Base-by-base conservation (phyloP, 2,888 invertebrate genomes). In the Lucinisca nassula region DNA sequence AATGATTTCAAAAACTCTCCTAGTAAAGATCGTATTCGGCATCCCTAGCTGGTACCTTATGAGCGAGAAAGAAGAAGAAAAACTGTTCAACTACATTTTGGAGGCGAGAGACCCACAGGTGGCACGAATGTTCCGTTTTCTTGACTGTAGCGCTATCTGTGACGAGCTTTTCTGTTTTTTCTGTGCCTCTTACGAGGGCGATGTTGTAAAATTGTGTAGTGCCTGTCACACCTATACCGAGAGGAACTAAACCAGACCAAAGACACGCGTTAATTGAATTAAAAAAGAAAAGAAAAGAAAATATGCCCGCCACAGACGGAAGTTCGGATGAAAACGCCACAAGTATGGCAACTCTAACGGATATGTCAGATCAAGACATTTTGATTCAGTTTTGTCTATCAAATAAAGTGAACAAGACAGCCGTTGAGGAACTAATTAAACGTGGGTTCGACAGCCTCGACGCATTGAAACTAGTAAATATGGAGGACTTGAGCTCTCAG, bases 381-480 rank as follows among this genome's bases (percentile, higher is more conserved):
- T 1, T 72, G 21, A 37, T n/a, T 12, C 2, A 72, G 8, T 72
- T 30, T 27, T 72, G 72, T 37, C 37, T 72, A 14, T 1, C 49
- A 21, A 79, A 72, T 27, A 79, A 79, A 70, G 40, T 79, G 17
- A 67, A 40, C 8, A 67, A 79, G 51, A 17, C 24, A 45, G 67
- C 79, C 6, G 32, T 35, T 10, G 70, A 70, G 21, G 67, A 45
- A 17, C 72, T 79, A 3, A 4, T 79, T 12, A 32, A 70, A 21
- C 49, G 61, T 1, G 79, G 79, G 1, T 79, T 51, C 32, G 37
- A 45, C 24, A 45, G 45, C 45, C 49, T 79, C 12, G 79, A 79
- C n/a, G 79, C 79, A 3, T 45, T 79, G 32, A 72, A 67, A 38
- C 32, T 70, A 10, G 45, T 79, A 17, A 45, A 55, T 2, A 24